phyloP scores from a whole-genome alignment of 2,888 invertebrate species.

The Poecilobothrus nobilitatus region DNA sequence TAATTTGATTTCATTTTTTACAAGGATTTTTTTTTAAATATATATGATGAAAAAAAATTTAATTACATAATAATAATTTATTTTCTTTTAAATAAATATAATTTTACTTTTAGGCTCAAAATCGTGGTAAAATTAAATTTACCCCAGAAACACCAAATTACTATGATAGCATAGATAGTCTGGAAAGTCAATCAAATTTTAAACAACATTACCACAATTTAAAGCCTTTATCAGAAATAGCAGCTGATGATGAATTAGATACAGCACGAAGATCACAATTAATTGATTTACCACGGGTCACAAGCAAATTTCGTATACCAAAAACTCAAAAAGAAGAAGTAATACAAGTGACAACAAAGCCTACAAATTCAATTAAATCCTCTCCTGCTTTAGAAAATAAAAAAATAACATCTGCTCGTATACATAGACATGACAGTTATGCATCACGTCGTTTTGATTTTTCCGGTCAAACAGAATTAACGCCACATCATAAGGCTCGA shows the following conservation, averaged over 20 bases:
- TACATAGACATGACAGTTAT: background rate
- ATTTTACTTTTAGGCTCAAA: conserved; percentile 24
- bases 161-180: background rate
- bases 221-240: no score
- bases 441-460: background rate
- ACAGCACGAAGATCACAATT: background rate
- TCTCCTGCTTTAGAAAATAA: background rate
- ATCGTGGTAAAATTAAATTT: conserved; percentile 25
- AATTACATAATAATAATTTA: background rate
- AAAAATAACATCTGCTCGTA: background rate
- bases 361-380: background rate
- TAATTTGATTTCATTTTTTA: no score
- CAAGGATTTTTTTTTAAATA: no score
- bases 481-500: background rate
- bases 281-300: conserved; percentile 18
- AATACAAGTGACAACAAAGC: background rate
- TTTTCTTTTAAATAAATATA: background rate
- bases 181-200: conserved; percentile 14
- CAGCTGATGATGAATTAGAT: background rate
- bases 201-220: conserved; percentile 18
- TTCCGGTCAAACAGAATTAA: background rate
- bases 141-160: conserved; percentile 3
- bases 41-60: no score
- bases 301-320: conserved; percentile 18
- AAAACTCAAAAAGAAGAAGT: conserved; percentile 5